Evolutionary conservation across 2,888 invertebrate species (phyloP).

Genomic region (Erynnis tages): DNA sequence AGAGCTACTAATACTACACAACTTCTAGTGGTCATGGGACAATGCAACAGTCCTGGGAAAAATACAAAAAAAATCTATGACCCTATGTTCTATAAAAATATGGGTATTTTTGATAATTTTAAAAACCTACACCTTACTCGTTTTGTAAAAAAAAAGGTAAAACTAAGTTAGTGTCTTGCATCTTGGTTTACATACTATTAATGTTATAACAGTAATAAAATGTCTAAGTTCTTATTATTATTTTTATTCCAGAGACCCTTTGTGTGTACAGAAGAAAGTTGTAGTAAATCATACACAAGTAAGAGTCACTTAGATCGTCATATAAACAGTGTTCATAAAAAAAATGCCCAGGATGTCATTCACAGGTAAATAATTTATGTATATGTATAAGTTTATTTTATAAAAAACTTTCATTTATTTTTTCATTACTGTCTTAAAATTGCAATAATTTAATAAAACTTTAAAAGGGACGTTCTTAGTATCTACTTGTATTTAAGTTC

Average conservation of each 20-base stretch:
- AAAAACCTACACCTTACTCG: too few species aligned
- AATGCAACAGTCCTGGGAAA: too few species aligned
- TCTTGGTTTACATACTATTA: not conserved
- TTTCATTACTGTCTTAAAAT: not conserved
- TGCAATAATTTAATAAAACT: too few species aligned
- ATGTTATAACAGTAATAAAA: not conserved
- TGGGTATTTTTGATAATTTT: too few species aligned
- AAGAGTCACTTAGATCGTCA: slow-evolving; percentile 84
- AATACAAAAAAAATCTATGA: too few species aligned
- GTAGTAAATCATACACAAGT: slow-evolving; percentile 82
- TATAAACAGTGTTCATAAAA: slow-evolving; percentile 67
- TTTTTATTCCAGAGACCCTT: slow-evolving; percentile 76
- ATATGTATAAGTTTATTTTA: slow-evolving; percentile 16
- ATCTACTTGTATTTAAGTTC: too few species aligned
- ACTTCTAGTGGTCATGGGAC: too few species aligned
- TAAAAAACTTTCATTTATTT: not conserved
- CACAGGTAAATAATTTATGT: slow-evolving; percentile 59
- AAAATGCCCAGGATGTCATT: slow-evolving; percentile 47
- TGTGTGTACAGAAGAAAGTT: slow-evolving; percentile 79
- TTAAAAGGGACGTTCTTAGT: too few species aligned
- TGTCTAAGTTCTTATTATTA: not conserved
- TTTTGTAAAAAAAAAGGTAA: too few species aligned
- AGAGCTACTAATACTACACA: too few species aligned
- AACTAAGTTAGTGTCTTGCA: too few species aligned
- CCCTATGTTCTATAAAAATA: too few species aligned